These are phyloP conservation scores for Sebastes elongatus DNA, from an alignment of 2,797 vertebrate genomes.

Conservation along the genomic window DNA sequence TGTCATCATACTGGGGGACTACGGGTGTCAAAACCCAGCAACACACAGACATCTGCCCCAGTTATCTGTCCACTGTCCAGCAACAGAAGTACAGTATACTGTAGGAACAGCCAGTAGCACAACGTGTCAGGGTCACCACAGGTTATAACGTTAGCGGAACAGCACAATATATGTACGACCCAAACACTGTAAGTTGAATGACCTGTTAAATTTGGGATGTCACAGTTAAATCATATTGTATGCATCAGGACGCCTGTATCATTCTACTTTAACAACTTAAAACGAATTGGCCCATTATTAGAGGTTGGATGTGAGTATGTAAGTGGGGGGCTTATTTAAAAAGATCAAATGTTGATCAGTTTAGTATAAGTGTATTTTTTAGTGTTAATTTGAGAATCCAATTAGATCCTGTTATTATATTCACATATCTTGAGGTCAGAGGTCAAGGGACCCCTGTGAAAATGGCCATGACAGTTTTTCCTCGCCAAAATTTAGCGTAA, in stretches of 20 bases:
- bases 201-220: accelerated
- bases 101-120: not conserved
- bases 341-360: not conserved
- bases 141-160: not conserved
- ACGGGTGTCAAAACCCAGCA: no score
- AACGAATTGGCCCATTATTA: no score
- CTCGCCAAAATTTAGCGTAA: no score
- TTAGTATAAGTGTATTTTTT: not conserved
- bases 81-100: not conserved
- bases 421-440: not conserved
- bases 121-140: not conserved
- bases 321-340: not conserved
- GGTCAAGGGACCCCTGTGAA: not conserved
- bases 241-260: not conserved
- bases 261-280: no score
- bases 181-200: not conserved
- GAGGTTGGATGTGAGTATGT: accelerated
- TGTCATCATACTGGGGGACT: no score
- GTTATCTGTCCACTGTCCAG: not conserved
- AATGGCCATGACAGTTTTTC: not conserved
- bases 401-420: not conserved
- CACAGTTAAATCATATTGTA: not conserved
- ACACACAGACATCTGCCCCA: no score
- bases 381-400: not conserved
- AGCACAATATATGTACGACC: not conserved